A percentile compares a stretch with the other conserved stretches of the same genome.
phyloP scores from a whole-genome alignment of 92 coral and sea anemone species.

The Zoanthus gigantus region DNA sequence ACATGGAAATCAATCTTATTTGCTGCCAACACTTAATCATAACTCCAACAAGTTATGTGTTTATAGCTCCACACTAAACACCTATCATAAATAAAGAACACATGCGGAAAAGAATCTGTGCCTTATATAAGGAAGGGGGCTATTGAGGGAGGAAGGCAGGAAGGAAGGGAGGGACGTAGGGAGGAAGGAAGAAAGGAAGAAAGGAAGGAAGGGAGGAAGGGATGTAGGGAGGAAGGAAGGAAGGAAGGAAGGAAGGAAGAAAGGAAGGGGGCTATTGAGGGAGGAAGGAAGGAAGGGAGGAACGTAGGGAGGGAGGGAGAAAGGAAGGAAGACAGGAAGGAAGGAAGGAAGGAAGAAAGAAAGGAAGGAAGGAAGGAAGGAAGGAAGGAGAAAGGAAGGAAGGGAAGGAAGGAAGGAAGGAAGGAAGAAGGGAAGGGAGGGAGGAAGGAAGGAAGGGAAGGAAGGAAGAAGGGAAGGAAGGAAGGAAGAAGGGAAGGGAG shows the following conservation, averaged over 20 bases:
- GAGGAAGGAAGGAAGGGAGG: slow-evolving; percentile 48
- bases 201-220: too few relatives aligned
- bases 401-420: slow-evolving; percentile 28
- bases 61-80: slow-evolving; percentile 21
- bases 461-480: slow-evolving; percentile 6
- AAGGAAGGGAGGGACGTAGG: too few relatives aligned
- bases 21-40: slow-evolving; percentile 49
- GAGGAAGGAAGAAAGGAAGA: too few relatives aligned
- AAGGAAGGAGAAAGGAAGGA: background rate
- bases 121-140: too few relatives aligned
- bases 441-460: slow-evolving; percentile 30
- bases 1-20: slow-evolving; percentile 68
- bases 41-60: slow-evolving; percentile 52
- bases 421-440: background rate
- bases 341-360: too few relatives aligned
- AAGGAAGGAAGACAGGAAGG: too few relatives aligned
- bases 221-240: slow-evolving; percentile 56
- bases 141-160: too few relatives aligned
- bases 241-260: too few relatives aligned
- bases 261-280: too few relatives aligned
- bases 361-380: too few relatives aligned
- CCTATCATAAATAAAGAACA: slow-evolving; percentile 72
- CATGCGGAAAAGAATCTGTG: too few relatives aligned
- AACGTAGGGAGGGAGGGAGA: slow-evolving; percentile 34
- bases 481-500: too few relatives aligned